phyloP scores from a whole-genome alignment of 2,797 vertebrate genomes.

The Dallia pectoralis region DNA sequence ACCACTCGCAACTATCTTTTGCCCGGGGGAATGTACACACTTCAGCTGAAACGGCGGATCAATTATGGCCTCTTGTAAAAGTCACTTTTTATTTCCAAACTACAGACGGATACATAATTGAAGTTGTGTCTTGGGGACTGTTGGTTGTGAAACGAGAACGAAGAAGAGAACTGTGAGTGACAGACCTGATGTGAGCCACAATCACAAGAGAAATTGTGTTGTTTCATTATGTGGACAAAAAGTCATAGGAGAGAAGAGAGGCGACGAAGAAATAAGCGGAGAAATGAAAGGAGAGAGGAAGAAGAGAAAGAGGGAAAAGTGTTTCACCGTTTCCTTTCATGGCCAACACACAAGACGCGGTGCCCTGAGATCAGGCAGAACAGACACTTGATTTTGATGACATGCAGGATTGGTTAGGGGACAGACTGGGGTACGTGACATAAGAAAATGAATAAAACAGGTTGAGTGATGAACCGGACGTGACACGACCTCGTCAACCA shows the following conservation, averaged over 20 bases:
- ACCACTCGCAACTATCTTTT: no score
- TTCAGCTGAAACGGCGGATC: slow-evolving; percentile 7
- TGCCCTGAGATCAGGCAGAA: neutral
- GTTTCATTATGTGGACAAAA: slow-evolving; percentile 7
- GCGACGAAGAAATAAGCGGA: neutral
- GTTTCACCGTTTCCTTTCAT: no score
- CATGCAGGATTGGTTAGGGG: neutral
- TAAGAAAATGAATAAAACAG: no score
- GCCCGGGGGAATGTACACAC: no score
- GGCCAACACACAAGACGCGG: no score
- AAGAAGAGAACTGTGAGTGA: neutral
- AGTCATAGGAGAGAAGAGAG: neutral
- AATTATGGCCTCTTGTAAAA: slow-evolving; percentile 18
- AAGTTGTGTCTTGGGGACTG: slow-evolving; percentile 5
- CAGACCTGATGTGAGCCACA: slow-evolving; percentile 4
- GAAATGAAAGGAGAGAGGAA: neutral
- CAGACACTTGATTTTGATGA: neutral
- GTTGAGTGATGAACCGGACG: no score
- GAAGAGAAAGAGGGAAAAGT: neutral
- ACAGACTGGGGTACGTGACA: neutral
- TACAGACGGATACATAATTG: slow-evolving; percentile 9
- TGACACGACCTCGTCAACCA: no score
- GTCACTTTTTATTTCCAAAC: slow-evolving; percentile 21
- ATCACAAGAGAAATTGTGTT: neutral
- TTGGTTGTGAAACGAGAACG: neutral